phyloP scores from a whole-genome alignment of 2,113 vertebrate species.

The Emydocephalus ijimae region DNA sequence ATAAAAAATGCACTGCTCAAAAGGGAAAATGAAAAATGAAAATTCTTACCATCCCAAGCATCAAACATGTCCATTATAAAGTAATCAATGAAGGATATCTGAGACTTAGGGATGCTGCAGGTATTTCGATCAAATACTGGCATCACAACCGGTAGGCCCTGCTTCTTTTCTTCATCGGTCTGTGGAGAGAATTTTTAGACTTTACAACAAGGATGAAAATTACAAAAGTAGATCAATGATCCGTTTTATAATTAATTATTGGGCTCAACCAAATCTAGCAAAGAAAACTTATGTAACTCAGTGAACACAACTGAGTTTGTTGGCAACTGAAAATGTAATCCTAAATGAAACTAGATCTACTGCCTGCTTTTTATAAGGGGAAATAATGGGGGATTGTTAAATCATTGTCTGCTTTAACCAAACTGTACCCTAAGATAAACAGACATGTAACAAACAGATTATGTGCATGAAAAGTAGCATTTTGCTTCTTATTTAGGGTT shows the following conservation, averaged over 20 bases:
- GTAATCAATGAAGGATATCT: constrained; percentile 98
- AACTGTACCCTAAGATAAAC: not conserved
- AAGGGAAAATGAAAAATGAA: not conserved
- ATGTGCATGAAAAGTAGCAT: not conserved
- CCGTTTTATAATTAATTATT: not conserved
- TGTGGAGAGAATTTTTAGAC: constrained; percentile 56
- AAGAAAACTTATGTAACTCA: not conserved
- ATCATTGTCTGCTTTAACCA: not conserved
- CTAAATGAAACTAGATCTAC: not conserved
- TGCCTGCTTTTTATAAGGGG: not conserved
- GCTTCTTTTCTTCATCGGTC: constrained; percentile 95
- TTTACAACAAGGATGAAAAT: not conserved
- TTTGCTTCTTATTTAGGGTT: not conserved
- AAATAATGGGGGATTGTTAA: not conserved
- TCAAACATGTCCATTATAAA: constrained; percentile 98
- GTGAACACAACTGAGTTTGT: not conserved
- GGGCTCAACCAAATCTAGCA: not conserved
- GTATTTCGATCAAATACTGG: constrained; percentile 94
- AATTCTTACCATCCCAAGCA: constrained; percentile 89
- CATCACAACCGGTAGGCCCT: constrained; percentile 94
- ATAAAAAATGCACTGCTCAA: not conserved
- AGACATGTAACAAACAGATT: not conserved
- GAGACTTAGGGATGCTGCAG: constrained; percentile 95
- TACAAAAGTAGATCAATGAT: not conserved
- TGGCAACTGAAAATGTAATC: not conserved